phyloP scores from a whole-genome alignment of 2,113 vertebrate genomes.

The Cinclus mexicanus region DNA sequence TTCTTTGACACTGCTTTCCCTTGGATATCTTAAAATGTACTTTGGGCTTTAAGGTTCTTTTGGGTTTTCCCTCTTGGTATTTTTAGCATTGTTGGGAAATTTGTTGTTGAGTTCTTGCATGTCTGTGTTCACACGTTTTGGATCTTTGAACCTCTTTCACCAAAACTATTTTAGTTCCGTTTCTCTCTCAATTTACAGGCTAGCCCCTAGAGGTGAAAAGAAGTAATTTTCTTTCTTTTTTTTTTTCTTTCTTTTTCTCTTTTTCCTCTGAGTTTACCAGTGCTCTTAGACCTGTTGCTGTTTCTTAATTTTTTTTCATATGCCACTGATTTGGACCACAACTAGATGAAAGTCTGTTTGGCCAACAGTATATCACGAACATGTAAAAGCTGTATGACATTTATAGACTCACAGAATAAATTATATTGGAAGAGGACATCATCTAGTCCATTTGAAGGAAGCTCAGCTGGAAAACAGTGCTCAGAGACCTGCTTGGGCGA shows the following conservation, averaged over 20 bases:
- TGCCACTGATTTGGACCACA: background rate
- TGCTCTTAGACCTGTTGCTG: background rate
- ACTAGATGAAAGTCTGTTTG: background rate
- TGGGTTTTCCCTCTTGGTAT: background rate
- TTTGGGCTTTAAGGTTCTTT: background rate
- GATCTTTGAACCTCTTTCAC: background rate
- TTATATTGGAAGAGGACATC: background rate
- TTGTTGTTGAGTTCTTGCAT: background rate
- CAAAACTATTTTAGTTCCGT: background rate
- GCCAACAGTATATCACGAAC: background rate
- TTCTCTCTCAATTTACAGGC: background rate
- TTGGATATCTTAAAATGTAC: background rate
- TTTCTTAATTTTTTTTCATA: background rate
- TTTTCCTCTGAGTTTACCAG: background rate
- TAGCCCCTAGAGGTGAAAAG: background rate
- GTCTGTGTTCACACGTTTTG: fast-evolving
- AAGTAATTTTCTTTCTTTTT: background rate
- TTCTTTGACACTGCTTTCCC: background rate
- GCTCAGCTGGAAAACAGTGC: background rate
- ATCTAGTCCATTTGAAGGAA: background rate
- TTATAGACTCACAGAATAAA: background rate
- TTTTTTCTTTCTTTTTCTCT: too few relatives aligned
- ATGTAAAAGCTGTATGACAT: background rate
- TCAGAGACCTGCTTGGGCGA: background rate
- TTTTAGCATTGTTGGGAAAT: background rate